Evolutionary conservation across 2,888 invertebrate species (phyloP).

Genomic region (Oligia fasciuncula): DNA sequence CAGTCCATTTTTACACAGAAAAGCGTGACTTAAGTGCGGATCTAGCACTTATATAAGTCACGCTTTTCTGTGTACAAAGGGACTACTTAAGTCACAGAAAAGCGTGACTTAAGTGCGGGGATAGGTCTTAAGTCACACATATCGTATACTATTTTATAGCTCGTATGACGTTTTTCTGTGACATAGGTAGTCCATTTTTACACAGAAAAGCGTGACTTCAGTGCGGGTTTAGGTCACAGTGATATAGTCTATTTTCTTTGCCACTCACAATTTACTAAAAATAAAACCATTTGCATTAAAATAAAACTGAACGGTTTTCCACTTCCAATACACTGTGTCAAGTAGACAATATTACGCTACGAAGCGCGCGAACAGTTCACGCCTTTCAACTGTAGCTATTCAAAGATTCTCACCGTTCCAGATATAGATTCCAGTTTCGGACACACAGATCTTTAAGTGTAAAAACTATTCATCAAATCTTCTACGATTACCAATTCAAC

Average conservation of each 20-base stretch:
- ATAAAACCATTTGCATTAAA: not conserved
- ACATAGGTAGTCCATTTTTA: no score
- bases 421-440: not conserved
- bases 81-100: no score
- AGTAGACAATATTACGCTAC: slow-evolving; percentile 25
- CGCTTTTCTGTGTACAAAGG: no score
- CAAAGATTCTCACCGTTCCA: slow-evolving; percentile 3
- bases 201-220: no score
- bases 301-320: slow-evolving; percentile 11
- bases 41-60: no score
- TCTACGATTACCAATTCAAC: not conserved
- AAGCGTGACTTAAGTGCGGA: no score
- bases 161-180: no score
- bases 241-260: not conserved
- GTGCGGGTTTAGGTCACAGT: no score
- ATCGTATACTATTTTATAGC: no score
- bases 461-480: not conserved
- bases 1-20: no score
- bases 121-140: no score
- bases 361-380: slow-evolving; percentile 18
- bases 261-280: not conserved
- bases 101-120: no score
- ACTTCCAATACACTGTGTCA: not conserved
- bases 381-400: slow-evolving; percentile 17
- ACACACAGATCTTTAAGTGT: slow-evolving; percentile 17